Conservation (phyloP, 2,113 vertebrate species). For the Cricetomys ansorgei region DNA sequence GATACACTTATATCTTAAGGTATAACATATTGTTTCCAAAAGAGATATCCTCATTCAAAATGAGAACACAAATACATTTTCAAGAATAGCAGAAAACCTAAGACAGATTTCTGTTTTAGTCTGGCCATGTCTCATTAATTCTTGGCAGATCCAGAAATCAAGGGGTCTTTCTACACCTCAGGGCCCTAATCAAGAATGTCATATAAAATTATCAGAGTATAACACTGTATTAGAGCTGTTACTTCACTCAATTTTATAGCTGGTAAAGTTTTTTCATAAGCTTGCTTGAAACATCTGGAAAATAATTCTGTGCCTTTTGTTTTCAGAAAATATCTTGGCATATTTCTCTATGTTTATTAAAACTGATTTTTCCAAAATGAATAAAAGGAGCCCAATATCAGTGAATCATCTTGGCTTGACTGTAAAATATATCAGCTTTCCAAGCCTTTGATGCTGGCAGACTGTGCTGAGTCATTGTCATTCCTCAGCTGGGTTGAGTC, state of each 20-base stretch:
- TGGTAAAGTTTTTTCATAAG: slow-evolving; percentile 35
- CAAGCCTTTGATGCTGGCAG: not conserved
- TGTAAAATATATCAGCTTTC: not conserved
- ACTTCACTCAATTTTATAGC: not conserved
- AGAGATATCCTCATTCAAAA: not conserved
- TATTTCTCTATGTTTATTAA: not conserved
- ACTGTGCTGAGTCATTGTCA: not conserved
- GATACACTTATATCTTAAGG: not conserved
- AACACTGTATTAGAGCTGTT: not conserved
- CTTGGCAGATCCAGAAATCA: not conserved
- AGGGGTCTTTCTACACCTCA: not conserved
- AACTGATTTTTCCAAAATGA: not conserved
- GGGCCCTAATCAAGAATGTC: not conserved
- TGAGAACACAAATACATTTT: not conserved
- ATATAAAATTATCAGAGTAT: slow-evolving; percentile 28
- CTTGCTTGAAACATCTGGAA: not conserved
- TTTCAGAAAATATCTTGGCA: not conserved
- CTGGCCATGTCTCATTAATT: not conserved
- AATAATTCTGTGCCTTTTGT: slow-evolving; percentile 32
- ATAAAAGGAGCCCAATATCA: not conserved
- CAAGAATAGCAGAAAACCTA: not conserved
- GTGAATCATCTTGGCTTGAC: not conserved
- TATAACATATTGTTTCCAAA: not conserved
- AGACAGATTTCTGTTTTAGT: not conserved
- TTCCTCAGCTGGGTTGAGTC: not conserved